Evolutionary conservation across 2,888 invertebrate genomes (phyloP).

Genomic region (Hirtodrosophila alboralis): DNA sequence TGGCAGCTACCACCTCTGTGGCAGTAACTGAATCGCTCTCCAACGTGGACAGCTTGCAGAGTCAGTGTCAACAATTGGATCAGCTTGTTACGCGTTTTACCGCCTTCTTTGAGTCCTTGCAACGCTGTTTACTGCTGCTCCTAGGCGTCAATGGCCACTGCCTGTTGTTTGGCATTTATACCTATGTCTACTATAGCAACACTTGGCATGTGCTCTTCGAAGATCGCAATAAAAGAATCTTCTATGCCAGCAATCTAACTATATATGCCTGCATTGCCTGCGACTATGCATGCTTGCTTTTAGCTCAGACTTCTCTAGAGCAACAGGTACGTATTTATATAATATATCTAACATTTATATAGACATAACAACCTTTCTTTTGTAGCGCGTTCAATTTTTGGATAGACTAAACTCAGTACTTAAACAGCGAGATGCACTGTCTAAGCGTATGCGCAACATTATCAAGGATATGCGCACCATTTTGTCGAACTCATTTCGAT

Average conservation of each 20-base stretch:
- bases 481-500: conserved; percentile 25
- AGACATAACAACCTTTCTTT: not conserved
- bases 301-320: conserved; percentile 49
- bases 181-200: conserved; percentile 64
- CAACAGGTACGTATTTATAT: conserved; percentile 51
- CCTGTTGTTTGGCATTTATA: conserved; percentile 72
- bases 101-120: conserved; percentile 49
- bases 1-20: conserved; percentile 15
- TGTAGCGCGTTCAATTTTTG: conserved; percentile 43
- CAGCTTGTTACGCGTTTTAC: conserved; percentile 33
- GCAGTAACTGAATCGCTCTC: conserved; percentile 1
- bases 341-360: not conserved
- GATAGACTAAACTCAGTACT: conserved; percentile 15
- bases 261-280: conserved; percentile 77
- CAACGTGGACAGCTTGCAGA: conserved; percentile 25
- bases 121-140: conserved; percentile 68
- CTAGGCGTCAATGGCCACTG: conserved; percentile 72
- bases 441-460: conserved; percentile 36
- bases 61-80: conserved; percentile 43
- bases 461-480: conserved; percentile 44
- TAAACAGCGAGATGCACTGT: conserved; percentile 8
- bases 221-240: conserved; percentile 60
- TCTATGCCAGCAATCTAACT: conserved; percentile 70
- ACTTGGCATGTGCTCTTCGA: conserved; percentile 74
- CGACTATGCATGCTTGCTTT: conserved; percentile 73